Conservation (phyloP, 2,113 vertebrate species). For the Poeciliopsis turrubarensis region DNA sequence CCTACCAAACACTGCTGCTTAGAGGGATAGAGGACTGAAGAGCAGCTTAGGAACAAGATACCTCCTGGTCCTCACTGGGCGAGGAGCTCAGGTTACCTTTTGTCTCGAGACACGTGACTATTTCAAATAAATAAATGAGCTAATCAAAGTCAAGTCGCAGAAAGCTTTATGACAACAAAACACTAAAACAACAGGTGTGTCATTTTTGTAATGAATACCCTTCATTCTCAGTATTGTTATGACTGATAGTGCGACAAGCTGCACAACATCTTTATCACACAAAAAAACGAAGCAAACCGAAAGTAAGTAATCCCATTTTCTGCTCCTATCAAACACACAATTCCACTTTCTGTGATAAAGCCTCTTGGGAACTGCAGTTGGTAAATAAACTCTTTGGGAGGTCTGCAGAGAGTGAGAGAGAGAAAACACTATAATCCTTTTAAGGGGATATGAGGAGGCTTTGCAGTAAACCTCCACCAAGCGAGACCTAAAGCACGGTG, state of each 20-base stretch:
- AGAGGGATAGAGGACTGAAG: slow-evolving; percentile 3
- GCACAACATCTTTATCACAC: slow-evolving; percentile 47
- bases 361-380: slow-evolving; percentile 48
- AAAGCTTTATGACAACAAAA: background rate
- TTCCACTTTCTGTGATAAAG: slow-evolving; percentile 43
- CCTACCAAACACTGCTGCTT: slow-evolving; percentile 14
- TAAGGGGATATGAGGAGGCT: slow-evolving; percentile 72
- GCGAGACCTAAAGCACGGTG: slow-evolving; percentile 28
- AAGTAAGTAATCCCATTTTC: slow-evolving; percentile 71
- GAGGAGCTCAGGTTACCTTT: slow-evolving; percentile 57
- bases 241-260: slow-evolving; percentile 26
- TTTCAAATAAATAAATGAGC: background rate
- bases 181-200: background rate
- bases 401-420: slow-evolving; percentile 32
- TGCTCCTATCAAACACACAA: slow-evolving; percentile 62
- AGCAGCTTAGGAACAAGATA: slow-evolving; percentile 58
- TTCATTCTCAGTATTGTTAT: slow-evolving; percentile 16
- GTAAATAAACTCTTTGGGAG: slow-evolving; percentile 66
- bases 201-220: background rate
- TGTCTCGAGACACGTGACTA: slow-evolving; percentile 37
- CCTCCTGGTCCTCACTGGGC: slow-evolving; percentile 26
- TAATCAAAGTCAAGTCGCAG: background rate
- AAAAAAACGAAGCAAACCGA: slow-evolving; percentile 34
- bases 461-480: slow-evolving; percentile 58
- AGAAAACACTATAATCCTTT: slow-evolving; percentile 69